A percentile compares a stretch with the other conserved stretches of the same genome.
Conservation (phyloP, 2,888 invertebrate genomes). For the Hyposoter dolosus region DNA sequence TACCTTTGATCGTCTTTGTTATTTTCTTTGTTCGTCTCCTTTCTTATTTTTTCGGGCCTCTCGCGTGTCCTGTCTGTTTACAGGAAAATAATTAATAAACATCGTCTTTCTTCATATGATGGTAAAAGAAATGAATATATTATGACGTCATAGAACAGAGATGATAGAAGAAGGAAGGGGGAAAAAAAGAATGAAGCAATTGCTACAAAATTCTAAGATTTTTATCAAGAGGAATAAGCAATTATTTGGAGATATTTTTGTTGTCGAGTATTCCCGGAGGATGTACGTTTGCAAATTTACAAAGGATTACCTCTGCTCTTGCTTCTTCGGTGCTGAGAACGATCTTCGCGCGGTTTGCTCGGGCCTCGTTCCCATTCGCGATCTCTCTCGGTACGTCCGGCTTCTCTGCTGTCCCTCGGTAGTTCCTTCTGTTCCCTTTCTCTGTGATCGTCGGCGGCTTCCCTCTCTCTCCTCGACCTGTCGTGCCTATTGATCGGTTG, state of each 20-base stretch:
- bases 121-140: neutral
- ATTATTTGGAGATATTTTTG: neutral
- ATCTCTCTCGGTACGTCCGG: slow-evolving; percentile 73
- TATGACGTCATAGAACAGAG: neutral
- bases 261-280: neutral
- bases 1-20: slow-evolving; percentile 82
- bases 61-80: slow-evolving; percentile 80
- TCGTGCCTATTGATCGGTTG: slow-evolving; percentile 73
- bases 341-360: slow-evolving; percentile 71
- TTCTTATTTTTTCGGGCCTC: slow-evolving; percentile 80
- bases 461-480: slow-evolving; percentile 73
- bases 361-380: slow-evolving; percentile 70
- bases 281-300: slow-evolving; percentile 22
- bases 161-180: neutral
- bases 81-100: slow-evolving; percentile 69
- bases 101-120: neutral
- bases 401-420: slow-evolving; percentile 67
- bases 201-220: neutral
- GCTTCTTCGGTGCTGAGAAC: slow-evolving; percentile 67
- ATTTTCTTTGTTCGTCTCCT: slow-evolving; percentile 79
- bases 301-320: slow-evolving; percentile 73
- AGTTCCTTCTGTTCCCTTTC: slow-evolving; percentile 27
- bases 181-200: neutral
- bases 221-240: neutral
- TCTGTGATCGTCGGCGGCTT: slow-evolving; percentile 74